Conservation (phyloP, 2,888 invertebrate genomes). For the Phyto melanocephala region DNA sequence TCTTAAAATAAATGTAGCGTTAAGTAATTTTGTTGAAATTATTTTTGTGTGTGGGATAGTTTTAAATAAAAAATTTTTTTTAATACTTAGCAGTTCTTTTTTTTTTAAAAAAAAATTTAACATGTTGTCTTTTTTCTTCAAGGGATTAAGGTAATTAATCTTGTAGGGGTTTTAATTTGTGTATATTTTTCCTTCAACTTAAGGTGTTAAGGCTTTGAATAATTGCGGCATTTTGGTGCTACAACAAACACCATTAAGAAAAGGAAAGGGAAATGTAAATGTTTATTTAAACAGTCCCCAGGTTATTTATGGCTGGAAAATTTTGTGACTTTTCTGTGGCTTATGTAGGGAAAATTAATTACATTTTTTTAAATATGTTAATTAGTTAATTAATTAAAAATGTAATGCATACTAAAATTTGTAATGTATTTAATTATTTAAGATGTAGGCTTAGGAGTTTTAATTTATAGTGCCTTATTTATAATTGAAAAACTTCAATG, state of each 20-base stretch:
- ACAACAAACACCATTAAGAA: neutral
- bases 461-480: neutral
- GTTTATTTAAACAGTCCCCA: slow-evolving; percentile 5
- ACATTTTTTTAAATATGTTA: neutral
- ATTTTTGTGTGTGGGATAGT: slow-evolving; percentile 48
- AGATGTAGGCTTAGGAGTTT: neutral
- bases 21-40: slow-evolving; percentile 56
- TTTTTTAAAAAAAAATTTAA: slow-evolving; percentile 1
- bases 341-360: neutral
- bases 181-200: neutral
- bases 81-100: neutral
- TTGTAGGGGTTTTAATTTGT: neutral
- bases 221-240: slow-evolving; percentile 41
- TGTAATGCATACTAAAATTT: neutral
- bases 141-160: slow-evolving; percentile 58
- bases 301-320: slow-evolving; percentile 2
- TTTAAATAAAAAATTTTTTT: slow-evolving; percentile 3
- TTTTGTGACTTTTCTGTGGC: neutral
- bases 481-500: neutral
- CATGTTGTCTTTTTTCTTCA: slow-evolving; percentile 25
- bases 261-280: slow-evolving; percentile 51
- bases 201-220: slow-evolving; percentile 36
- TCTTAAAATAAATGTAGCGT: slow-evolving; percentile 57
- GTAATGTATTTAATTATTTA: neutral
- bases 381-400: neutral